Evolutionary conservation across 2,797 vertebrate species (phyloP).

Genomic region (Coilia nasus): DNA sequence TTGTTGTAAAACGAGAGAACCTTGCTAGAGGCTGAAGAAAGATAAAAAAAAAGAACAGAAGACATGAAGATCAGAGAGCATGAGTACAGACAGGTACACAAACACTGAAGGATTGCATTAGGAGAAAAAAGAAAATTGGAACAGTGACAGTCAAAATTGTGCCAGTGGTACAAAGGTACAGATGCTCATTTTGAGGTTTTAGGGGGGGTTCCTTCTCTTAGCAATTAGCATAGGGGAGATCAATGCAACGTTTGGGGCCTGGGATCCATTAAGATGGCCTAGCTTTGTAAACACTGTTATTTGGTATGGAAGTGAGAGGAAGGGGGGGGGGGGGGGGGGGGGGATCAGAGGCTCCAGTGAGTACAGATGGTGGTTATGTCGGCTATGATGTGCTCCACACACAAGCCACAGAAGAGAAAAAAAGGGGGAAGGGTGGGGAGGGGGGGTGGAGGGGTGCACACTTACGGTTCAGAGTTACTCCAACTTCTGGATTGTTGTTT

Average conservation of each 20-base stretch:
- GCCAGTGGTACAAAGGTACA: not conserved
- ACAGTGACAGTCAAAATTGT: not conserved
- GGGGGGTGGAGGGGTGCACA: not conserved
- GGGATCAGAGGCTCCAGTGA: not conserved
- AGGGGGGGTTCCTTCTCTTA: constrained; percentile 10
- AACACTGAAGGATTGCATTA: not conserved
- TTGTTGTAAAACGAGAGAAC: constrained; percentile 96
- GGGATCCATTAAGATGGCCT: constrained; percentile 41
- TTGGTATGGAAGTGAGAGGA: constrained; percentile 14
- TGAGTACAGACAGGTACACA: not conserved
- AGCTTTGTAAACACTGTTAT: constrained; percentile 37
- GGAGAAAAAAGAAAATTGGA: not conserved
- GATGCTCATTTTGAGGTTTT: constrained; percentile 22
- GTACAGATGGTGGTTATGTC: constrained; percentile 39
- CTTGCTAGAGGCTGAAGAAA: constrained; percentile 88
- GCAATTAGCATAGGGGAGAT: constrained; percentile 41
- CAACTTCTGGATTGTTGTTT: constrained; percentile 93
- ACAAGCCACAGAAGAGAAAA: constrained; percentile 25
- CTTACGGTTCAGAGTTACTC: constrained; percentile 94
- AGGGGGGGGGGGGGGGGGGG: not conserved
- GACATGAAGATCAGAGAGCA: not conserved
- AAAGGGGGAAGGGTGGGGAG: constrained; percentile 42
- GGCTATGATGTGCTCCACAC: not conserved
- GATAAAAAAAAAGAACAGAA: constrained; percentile 44
- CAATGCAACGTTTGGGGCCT: constrained; percentile 36